phyloP scores from a whole-genome alignment of 1,140 invertebrate species.

The Drosophila sp. region DNA sequence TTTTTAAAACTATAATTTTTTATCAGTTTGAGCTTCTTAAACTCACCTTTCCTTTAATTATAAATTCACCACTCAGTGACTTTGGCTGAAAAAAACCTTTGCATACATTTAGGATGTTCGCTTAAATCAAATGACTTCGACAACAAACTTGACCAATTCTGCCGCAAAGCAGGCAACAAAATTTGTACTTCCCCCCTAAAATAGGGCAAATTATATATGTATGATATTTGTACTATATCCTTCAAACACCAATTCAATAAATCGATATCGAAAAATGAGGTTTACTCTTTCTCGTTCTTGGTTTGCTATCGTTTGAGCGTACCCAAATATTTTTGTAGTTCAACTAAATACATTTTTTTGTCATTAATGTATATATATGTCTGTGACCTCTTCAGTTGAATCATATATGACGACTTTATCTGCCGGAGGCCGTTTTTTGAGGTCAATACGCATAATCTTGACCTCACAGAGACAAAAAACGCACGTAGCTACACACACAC shows the following conservation, averaged over 20 bases:
- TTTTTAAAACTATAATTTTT: too few species aligned
- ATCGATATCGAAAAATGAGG: too few species aligned
- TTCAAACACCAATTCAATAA: too few species aligned
- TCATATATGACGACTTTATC: not conserved
- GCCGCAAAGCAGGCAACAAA: slow-evolving; percentile 25
- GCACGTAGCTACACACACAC: too few species aligned
- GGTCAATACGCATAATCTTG: not conserved
- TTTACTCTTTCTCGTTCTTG: too few species aligned
- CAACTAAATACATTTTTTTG: too few species aligned
- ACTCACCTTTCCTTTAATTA: not conserved
- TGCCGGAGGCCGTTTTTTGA: not conserved
- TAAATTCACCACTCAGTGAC: not conserved
- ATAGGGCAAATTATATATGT: not conserved
- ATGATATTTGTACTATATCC: too few species aligned
- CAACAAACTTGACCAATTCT: slow-evolving; percentile 37
- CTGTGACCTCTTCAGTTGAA: not conserved
- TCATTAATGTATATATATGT: too few species aligned
- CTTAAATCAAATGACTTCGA: slow-evolving; percentile 52
- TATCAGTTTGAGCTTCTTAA: not conserved
- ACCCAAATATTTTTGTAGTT: too few species aligned
- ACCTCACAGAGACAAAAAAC: slow-evolving; percentile 16
- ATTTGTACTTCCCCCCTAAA: not conserved
- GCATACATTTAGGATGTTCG: slow-evolving; percentile 24
- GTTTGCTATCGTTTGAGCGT: too few species aligned
- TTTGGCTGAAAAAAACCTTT: not conserved